These are phyloP conservation scores for Cassiopea xamachana DNA, from an alignment of 30 jellyfish, hydroid and myxozoan species.

Conservation along the genomic window DNA sequence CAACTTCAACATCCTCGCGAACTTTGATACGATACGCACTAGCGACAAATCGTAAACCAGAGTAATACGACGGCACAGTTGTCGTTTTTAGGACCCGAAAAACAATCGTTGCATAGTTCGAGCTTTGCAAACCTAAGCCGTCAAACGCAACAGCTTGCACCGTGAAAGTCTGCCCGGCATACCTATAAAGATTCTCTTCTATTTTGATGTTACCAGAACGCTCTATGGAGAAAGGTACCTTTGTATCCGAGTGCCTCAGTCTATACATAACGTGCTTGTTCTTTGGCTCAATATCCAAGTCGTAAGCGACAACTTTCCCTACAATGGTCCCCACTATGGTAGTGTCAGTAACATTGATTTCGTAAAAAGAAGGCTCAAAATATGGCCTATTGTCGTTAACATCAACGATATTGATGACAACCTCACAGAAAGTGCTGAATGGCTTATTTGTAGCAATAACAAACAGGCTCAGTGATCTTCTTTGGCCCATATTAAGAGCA, in stretches of 20 bases:
- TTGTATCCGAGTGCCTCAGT: background rate
- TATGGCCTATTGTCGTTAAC: constrained; percentile 82
- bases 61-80: constrained; percentile 6
- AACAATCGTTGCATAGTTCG: constrained; percentile 51
- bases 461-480: constrained; percentile 25
- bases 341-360: constrained; percentile 68
- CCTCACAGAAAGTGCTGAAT: constrained; percentile 60
- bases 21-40: constrained; percentile 34
- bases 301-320: constrained; percentile 72
- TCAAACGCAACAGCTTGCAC: constrained; percentile 47
- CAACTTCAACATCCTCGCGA: constrained; percentile 71
- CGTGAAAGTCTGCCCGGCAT: constrained; percentile 33
- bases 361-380: constrained; percentile 28
- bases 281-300: constrained; percentile 58
- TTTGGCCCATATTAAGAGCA: background rate
- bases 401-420: constrained; percentile 71
- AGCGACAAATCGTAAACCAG: constrained; percentile 40
- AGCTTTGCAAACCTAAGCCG: constrained; percentile 56
- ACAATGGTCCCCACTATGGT: constrained; percentile 70
- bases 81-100: constrained; percentile 1
- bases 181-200: constrained; percentile 3
- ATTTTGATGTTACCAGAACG: constrained; percentile 38
- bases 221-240: constrained; percentile 40
- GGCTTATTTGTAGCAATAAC: constrained; percentile 65
- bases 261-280: constrained; percentile 42